Evolutionary conservation across 2,113 vertebrate genomes (phyloP).

Genomic region (Leptobrachium leishanense): DNA sequence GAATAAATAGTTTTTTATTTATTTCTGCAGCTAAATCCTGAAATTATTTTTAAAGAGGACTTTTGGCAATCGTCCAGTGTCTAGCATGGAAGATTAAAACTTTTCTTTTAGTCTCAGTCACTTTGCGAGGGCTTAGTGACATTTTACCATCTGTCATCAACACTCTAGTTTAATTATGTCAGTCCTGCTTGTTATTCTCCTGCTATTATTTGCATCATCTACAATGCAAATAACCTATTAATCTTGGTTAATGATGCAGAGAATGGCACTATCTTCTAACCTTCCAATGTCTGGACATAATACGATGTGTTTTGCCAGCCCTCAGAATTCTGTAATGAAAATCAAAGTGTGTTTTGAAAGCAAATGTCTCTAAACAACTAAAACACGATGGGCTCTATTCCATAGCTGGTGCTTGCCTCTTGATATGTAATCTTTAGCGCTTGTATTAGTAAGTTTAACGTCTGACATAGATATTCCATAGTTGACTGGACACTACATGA

Average conservation of each 20-base stretch:
- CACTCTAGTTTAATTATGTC: conserved; percentile 35
- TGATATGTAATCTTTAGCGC: too few species aligned
- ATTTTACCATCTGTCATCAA: conserved; percentile 48
- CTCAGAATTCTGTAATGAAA: neutral
- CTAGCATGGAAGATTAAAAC: conserved; percentile 32
- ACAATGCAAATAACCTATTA: conserved; percentile 48
- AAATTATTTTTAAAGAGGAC: conserved; percentile 25
- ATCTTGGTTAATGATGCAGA: conserved; percentile 36
- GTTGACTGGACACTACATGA: too few species aligned
- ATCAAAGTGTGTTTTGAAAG: neutral
- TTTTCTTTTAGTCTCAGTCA: conserved; percentile 36
- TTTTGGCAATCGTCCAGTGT: conserved; percentile 16
- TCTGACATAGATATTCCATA: too few species aligned
- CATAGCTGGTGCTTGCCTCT: too few species aligned
- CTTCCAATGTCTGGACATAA: conserved; percentile 1
- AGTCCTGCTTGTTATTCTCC: conserved; percentile 34
- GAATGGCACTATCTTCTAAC: conserved; percentile 33
- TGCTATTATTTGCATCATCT: conserved; percentile 39
- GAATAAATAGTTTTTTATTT: conserved; percentile 3
- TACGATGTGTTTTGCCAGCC: neutral
- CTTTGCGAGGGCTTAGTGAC: conserved; percentile 37
- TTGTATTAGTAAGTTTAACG: too few species aligned
- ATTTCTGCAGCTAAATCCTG: conserved; percentile 17
- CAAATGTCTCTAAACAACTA: neutral
- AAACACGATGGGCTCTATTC: too few species aligned